A percentile compares a stretch with the other conserved stretches of the same genome.
phyloP scores from a whole-genome alignment of 2,888 invertebrate genomes.

The Neoscelio sp. region DNA sequence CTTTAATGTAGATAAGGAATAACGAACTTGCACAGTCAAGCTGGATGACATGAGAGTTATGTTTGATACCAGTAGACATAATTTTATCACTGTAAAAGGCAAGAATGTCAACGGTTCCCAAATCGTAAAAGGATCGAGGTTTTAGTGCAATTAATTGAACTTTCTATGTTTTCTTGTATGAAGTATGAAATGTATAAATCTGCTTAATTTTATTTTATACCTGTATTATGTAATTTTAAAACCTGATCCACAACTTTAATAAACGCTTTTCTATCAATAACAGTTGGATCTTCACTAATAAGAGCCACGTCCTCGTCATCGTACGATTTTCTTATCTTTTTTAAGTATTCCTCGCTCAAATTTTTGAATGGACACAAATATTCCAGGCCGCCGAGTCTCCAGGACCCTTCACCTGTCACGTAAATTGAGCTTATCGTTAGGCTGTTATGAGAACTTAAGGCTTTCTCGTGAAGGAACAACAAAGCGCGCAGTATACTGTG shows the following conservation, averaged over 20 bases:
- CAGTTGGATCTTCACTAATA: slow-evolving; percentile 86
- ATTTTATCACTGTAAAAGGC: no score
- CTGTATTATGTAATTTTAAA: slow-evolving; percentile 85
- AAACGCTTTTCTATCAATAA: slow-evolving; percentile 91
- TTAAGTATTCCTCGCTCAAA: slow-evolving; percentile 87
- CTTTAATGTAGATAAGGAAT: no score
- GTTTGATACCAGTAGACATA: no score
- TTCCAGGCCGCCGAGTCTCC: slow-evolving; percentile 95
- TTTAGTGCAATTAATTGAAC: no score
- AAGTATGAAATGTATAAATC: no score
- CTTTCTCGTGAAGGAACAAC: slow-evolving; percentile 93
- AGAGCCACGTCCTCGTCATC: slow-evolving; percentile 90
- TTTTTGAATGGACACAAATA: slow-evolving; percentile 89
- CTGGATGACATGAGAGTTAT: no score
- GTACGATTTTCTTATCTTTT: slow-evolving; percentile 87
- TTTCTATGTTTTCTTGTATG: no score
- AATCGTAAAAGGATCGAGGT: no score
- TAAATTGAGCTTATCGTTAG: slow-evolving; percentile 91
- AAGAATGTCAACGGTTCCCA: no score
- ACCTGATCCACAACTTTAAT: slow-evolving; percentile 90
- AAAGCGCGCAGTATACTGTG: slow-evolving; percentile 92
- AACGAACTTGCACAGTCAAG: no score
- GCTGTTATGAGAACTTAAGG: slow-evolving; percentile 92
- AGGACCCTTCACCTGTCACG: slow-evolving; percentile 92
- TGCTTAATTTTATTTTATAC: slow-evolving; percentile 71